Conservation (phyloP, 2,113 vertebrate genomes). For the Chloroceryle aenea region DNA sequence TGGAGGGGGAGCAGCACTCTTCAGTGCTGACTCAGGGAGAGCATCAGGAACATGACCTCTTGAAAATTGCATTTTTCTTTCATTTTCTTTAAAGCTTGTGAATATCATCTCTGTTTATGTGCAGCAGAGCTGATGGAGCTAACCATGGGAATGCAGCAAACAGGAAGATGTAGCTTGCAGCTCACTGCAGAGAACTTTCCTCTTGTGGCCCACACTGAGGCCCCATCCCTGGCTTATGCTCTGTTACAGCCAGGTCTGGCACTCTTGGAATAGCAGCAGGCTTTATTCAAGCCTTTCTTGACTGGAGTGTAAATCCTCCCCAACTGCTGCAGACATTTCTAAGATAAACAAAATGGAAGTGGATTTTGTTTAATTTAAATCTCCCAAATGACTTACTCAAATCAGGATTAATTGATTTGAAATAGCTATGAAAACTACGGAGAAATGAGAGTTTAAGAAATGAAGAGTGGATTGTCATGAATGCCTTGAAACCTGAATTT, state of each 20-base stretch:
- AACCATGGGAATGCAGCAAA: not conserved
- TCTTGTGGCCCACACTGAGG: not conserved
- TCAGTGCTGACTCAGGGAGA: not conserved
- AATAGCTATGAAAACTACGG: not conserved
- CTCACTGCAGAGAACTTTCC: not conserved
- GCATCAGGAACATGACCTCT: not conserved
- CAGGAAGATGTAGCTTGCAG: not conserved
- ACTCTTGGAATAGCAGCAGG: not conserved
- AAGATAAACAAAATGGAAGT: not conserved
- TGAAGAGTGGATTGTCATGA: not conserved
- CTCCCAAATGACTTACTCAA: not conserved
- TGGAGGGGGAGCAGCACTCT: not conserved
- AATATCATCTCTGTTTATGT: not conserved
- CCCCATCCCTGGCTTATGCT: not conserved
- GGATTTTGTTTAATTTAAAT: not conserved
- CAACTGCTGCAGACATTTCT: not conserved
- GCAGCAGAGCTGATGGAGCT: not conserved
- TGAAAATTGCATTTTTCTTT: not conserved
- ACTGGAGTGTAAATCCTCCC: not conserved
- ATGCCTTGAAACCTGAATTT: not conserved
- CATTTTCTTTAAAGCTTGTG: rapidly evolving
- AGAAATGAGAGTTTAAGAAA: not conserved
- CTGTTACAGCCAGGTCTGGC: not conserved
- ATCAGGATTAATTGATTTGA: not conserved
- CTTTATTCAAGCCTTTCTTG: not conserved